Evolutionary conservation across 2,888 invertebrate species (phyloP).

Genomic region (Eustalomyia histrio): DNA sequence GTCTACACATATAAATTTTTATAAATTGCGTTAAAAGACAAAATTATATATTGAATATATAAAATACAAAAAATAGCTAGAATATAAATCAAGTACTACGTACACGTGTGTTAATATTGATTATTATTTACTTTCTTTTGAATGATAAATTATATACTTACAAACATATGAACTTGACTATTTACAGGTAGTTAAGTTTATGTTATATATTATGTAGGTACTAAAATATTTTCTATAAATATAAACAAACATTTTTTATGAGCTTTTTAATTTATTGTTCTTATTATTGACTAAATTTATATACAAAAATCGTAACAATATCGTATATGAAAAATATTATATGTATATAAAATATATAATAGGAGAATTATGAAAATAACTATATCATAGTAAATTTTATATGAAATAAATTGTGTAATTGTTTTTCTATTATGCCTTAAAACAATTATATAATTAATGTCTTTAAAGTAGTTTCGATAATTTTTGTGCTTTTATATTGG

Average conservation of each 20-base stretch:
- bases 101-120: constrained; percentile 36
- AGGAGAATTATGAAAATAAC: no score
- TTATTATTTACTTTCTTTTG: constrained; percentile 33
- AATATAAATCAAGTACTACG: constrained; percentile 26
- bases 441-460: no score
- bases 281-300: not conserved
- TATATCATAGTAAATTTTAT: no score
- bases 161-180: constrained; percentile 6
- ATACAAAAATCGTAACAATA: not conserved
- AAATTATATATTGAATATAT: not conserved
- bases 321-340: not conserved
- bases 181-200: constrained; percentile 1
- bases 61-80: not conserved
- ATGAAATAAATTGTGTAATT: no score
- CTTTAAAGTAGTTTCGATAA: no score
- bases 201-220: not conserved
- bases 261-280: not conserved
- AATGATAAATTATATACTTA: constrained; percentile 1
- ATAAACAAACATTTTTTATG: not conserved
- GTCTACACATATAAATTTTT: no score
- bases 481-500: no score
- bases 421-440: no score
- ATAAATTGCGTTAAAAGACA: no score
- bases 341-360: not conserved
- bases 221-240: not conserved